phyloP scores from a whole-genome alignment of 92 coral and sea anemone species.

The Diadumene lineata region DNA sequence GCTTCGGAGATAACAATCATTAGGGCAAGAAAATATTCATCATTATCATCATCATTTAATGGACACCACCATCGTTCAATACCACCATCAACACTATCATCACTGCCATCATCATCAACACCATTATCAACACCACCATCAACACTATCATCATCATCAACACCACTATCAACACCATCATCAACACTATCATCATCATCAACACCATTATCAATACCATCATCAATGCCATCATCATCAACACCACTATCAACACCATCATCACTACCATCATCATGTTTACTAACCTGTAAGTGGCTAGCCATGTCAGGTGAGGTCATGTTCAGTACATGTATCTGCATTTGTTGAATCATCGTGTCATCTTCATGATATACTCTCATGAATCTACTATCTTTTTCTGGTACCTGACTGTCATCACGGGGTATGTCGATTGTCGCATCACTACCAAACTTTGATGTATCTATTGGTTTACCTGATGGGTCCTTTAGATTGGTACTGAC shows the following conservation, averaged over 20 bases:
- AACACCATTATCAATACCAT: background rate
- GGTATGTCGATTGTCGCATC: constrained; percentile 60
- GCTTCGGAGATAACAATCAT: no score
- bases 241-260: background rate
- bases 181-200: background rate
- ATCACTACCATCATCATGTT: background rate
- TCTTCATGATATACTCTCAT: constrained; percentile 50
- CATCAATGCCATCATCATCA: background rate
- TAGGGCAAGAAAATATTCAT: no score
- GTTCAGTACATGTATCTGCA: constrained; percentile 57
- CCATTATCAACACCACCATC: background rate
- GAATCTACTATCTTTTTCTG: constrained; percentile 31
- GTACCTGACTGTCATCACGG: constrained; percentile 57
- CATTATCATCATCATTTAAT: no score
- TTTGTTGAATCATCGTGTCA: constrained; percentile 27
- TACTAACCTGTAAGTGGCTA: constrained; percentile 48
- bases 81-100: background rate
- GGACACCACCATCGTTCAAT: no score
- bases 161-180: background rate
- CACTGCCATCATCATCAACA: background rate
- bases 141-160: background rate
- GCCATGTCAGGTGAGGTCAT: constrained; percentile 55
- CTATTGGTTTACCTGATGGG: constrained; percentile 25
- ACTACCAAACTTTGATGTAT: constrained; percentile 55
- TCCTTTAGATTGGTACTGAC: constrained; percentile 43